Conservation (phyloP, 2,797 vertebrate genomes). For the Pseudopleuronectes americanus region DNA sequence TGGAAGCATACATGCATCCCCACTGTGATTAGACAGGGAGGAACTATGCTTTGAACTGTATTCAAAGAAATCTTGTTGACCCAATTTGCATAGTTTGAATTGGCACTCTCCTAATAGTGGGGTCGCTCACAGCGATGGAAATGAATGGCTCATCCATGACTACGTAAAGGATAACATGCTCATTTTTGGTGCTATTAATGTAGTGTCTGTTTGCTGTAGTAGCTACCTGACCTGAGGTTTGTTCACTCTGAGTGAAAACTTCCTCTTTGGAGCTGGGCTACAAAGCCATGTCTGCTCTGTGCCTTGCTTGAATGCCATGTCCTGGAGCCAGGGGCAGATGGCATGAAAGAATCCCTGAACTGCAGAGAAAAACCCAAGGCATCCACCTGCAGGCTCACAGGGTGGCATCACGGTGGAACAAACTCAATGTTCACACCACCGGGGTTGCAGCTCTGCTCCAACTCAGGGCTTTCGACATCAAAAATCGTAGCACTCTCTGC, state of each 20-base stretch:
- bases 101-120: slow-evolving; percentile 17
- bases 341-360: slow-evolving; percentile 73
- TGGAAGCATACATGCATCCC: slow-evolving; percentile 4
- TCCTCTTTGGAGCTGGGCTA: slow-evolving; percentile 47
- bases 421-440: slow-evolving; percentile 64
- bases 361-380: slow-evolving; percentile 70
- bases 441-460: slow-evolving; percentile 51
- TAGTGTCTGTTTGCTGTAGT: slow-evolving; percentile 35
- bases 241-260: slow-evolving; percentile 54
- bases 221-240: slow-evolving; percentile 58
- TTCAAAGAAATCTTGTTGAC: slow-evolving; percentile 36
- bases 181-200: slow-evolving; percentile 38
- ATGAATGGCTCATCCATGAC: slow-evolving; percentile 30
- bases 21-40: slow-evolving; percentile 25
- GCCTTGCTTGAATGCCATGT: slow-evolving; percentile 71
- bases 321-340: slow-evolving; percentile 77
- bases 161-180: slow-evolving; percentile 17
- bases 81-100: slow-evolving; percentile 23
- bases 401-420: slow-evolving; percentile 67
- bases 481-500: slow-evolving; percentile 22
- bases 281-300: slow-evolving; percentile 55
- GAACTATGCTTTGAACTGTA: slow-evolving; percentile 16
- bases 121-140: slow-evolving; percentile 24
- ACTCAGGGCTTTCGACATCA: slow-evolving; percentile 32
- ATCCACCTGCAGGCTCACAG: slow-evolving; percentile 64